Evolutionary conservation across 2,113 vertebrate genomes (phyloP).

Genomic region (Amia ocellicauda): DNA sequence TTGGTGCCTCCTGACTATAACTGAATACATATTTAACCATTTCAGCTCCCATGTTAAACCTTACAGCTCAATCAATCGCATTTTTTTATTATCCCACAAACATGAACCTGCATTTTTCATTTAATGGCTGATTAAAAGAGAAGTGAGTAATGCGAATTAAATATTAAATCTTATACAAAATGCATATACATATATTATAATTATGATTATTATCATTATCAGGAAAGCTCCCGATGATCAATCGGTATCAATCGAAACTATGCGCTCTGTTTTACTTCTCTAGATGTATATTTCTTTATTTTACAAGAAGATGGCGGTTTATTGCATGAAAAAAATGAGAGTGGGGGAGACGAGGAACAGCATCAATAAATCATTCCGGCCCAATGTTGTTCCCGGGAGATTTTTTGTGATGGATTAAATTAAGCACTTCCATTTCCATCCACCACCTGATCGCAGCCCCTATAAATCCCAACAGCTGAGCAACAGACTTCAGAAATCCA

Average conservation of each 20-base stretch:
- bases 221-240: too few species aligned
- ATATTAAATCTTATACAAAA: too few species aligned
- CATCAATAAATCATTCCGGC: conserved; percentile 65
- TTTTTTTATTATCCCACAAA: too few species aligned
- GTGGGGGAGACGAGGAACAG: conserved; percentile 53
- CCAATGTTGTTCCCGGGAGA: conserved; percentile 66
- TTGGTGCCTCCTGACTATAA: too few species aligned
- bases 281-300: conserved; percentile 41
- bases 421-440: conserved; percentile 63
- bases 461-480: conserved; percentile 81
- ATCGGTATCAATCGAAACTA: too few species aligned
- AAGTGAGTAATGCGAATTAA: too few species aligned
- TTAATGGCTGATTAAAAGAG: too few species aligned
- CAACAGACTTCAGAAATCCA: conserved; percentile 62
- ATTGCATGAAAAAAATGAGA: conserved; percentile 33
- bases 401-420: conserved; percentile 73
- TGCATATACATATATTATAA: background rate
- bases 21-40: too few species aligned
- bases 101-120: too few species aligned
- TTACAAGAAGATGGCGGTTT: conserved; percentile 51
- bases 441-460: conserved; percentile 57
- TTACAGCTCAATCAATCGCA: too few species aligned
- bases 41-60: too few species aligned
- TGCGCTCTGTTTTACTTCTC: too few species aligned
- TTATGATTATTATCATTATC: background rate